phyloP scores from a whole-genome alignment of 1,140 invertebrate genomes.

The Belonocnema kinseyi region DNA sequence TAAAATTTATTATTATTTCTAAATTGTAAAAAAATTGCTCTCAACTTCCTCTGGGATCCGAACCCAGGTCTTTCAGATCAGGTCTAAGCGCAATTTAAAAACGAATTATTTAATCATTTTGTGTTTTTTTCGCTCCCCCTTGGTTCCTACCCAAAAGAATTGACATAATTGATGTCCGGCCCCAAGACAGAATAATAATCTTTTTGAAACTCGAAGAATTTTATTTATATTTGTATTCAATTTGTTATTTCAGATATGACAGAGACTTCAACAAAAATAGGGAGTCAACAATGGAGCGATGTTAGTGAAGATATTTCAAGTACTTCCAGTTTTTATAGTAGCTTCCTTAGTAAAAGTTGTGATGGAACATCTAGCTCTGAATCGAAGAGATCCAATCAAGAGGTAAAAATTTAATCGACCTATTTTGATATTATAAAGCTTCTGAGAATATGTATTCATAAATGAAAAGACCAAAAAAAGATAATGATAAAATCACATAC shows the following conservation, averaged over 20 bases:
- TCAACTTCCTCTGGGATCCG: too few relatives aligned
- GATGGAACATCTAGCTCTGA: constrained; percentile 62
- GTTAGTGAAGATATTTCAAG: constrained; percentile 68
- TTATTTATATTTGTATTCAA: not conserved
- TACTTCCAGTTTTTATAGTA: constrained; percentile 73
- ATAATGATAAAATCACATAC: not conserved
- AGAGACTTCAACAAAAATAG: constrained; percentile 34
- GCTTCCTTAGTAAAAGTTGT: constrained; percentile 66
- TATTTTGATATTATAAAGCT: not conserved
- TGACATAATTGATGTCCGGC: too few relatives aligned
- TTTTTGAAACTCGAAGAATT: too few relatives aligned
- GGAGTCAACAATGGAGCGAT: constrained; percentile 46
- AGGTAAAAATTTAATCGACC: not conserved
- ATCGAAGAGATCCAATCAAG: constrained; percentile 50
- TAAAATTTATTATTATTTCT: too few relatives aligned
- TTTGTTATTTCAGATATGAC: constrained; percentile 36
- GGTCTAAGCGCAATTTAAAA: too few relatives aligned
- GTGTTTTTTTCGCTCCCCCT: too few relatives aligned
- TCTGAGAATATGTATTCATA: not conserved
- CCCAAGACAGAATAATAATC: too few relatives aligned
- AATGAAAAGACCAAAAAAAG: not conserved
- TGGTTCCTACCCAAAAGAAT: too few relatives aligned
- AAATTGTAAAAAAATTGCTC: too few relatives aligned
- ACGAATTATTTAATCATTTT: too few relatives aligned
- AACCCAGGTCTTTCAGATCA: too few relatives aligned